A percentile compares a stretch with the other conserved stretches of the same genome.
These are phyloP conservation scores for Tarsius wallacei DNA, from an alignment of 2,797 vertebrate genomes.

Conservation along the genomic window DNA sequence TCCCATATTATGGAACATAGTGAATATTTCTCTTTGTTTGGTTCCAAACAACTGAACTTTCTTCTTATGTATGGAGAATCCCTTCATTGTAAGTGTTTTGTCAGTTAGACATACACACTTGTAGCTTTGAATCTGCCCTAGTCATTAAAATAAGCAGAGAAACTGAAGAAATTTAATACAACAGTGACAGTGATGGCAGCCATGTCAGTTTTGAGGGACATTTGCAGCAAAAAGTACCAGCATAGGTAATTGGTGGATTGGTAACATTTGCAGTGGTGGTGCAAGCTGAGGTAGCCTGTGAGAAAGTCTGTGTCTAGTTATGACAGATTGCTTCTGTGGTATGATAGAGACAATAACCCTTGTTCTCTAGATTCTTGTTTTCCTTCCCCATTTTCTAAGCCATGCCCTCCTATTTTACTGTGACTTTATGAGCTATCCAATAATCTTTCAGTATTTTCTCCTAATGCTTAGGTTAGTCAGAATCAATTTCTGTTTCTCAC, in stretches of 20 bases:
- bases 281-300: not conserved
- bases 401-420: not conserved
- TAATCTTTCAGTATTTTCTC: not conserved
- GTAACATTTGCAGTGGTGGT: not conserved
- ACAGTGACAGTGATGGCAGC: not conserved
- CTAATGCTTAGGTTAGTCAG: not conserved
- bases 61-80: not conserved
- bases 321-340: too few species aligned
- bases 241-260: not conserved
- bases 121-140: not conserved
- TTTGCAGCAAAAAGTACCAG: not conserved
- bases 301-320: not conserved
- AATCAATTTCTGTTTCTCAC: not conserved
- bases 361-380: not conserved
- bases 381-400: not conserved
- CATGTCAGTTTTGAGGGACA: not conserved
- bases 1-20: not conserved
- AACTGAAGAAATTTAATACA: not conserved
- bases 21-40: not conserved
- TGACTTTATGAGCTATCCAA: not conserved
- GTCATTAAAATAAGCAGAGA: not conserved
- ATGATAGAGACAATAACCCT: rapidly evolving
- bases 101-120: not conserved
- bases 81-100: rapidly evolving
- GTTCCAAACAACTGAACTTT: not conserved